Evolutionary conservation across 2,113 vertebrate species (phyloP), one percentile per base, ranked within the genome.

Genomic region (Cochlearius cochlearius): DNA sequence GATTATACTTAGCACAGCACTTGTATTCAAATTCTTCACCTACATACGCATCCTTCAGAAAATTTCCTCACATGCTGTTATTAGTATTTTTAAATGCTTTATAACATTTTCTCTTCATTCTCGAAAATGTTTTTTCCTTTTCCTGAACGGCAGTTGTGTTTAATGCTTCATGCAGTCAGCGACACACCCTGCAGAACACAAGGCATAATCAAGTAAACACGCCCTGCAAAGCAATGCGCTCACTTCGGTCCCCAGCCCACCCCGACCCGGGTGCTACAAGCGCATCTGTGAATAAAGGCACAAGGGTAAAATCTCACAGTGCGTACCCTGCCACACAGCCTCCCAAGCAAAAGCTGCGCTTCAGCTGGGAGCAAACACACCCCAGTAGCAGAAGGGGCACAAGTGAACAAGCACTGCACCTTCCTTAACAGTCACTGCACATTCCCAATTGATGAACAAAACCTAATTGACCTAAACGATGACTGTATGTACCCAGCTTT

Each of bases 51-150:
- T 95, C 94, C 94, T 68, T 80, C 69, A 85, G 68, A 91, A 60
- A 86, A 93, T 58, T 97, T 97, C 93, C 90, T 96, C 94, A 83
- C 67, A 90, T 21, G 32, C 89, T 50, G 90, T 93, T 96, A 96
- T 96, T 96, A 93, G 90, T 96, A 92, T 82, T 95, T 96, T 94
- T 75, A 30, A 94, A 83, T 55, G 72, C 83, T 86, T 96, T 96
- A 22, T 83, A 94, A 59, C 92, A 56, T 97, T 96, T 94, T 90
- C 85, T 92, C 56, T 95, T 94, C 94, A 93, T 96, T 97, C 95
- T 96, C 86, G 78, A 58, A 72, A 76, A 47, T 92, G 74, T 94
- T 96, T 96, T 90, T 97, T 96, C 94, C 94, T 96, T 94, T 96
- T 96, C 96, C 95, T 94, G 94, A 92, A 59, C 10, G 50, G 91